These are phyloP conservation scores for Chloroceryle inda DNA, from an alignment of 2,797 vertebrate genomes.

Conservation along the genomic window DNA sequence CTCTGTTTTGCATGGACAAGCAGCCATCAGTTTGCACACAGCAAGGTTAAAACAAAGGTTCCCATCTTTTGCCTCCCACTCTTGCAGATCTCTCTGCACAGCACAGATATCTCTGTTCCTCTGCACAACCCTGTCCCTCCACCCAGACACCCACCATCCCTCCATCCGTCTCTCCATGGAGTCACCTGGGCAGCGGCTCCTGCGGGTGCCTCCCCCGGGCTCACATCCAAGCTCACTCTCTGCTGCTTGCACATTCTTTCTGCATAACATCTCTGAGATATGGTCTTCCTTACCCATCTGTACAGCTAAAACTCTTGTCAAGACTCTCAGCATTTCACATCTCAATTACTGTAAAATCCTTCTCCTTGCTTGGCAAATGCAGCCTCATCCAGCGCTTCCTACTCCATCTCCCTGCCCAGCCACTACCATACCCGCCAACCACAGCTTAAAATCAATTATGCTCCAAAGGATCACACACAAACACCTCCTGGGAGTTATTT, in stretches of 20 bases:
- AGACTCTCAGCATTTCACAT: slow-evolving; percentile 75
- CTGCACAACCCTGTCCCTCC: background rate
- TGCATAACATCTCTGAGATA: slow-evolving; percentile 74
- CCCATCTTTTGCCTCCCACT: background rate
- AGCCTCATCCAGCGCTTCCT: slow-evolving; percentile 64
- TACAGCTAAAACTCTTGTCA: slow-evolving; percentile 78
- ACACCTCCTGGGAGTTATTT: slow-evolving; percentile 47
- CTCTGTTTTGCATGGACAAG: background rate
- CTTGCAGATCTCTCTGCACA: background rate
- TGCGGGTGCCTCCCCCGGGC: slow-evolving; percentile 50
- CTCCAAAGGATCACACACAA: slow-evolving; percentile 55
- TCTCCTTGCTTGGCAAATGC: slow-evolving; percentile 71
- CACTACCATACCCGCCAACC: slow-evolving; percentile 57
- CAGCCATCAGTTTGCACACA: background rate
- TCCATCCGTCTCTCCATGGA: background rate
- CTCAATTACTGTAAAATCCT: slow-evolving; percentile 76
- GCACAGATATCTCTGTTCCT: background rate
- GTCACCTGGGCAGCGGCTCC: slow-evolving; percentile 72
- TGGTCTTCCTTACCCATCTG: slow-evolving; percentile 76
- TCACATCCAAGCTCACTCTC: slow-evolving; percentile 53
- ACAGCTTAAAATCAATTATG: slow-evolving; percentile 70
- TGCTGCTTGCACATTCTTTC: slow-evolving; percentile 71
- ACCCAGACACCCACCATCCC: background rate
- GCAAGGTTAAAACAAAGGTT: background rate
- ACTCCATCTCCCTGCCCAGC: slow-evolving; percentile 64